Conservation (phyloP, 2,888 invertebrate species). For the Chironomus riparius region DNA sequence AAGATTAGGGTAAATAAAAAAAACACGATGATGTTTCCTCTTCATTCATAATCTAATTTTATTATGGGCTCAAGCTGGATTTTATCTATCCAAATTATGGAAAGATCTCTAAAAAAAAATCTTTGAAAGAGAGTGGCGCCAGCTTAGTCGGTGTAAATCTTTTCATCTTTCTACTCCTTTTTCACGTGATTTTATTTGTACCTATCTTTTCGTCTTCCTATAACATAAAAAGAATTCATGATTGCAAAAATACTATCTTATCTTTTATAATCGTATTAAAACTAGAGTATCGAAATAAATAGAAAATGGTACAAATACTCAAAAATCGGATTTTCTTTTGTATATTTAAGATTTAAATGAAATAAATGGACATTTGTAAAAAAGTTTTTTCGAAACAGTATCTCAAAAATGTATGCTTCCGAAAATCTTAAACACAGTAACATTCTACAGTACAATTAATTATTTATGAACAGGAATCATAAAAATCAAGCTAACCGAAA, state of each 20-base stretch:
- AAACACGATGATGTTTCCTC: not conserved
- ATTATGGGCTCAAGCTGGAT: not conserved
- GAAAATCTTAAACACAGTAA: no score
- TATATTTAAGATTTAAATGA: no score
- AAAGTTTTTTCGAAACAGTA: no score
- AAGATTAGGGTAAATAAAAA: not conserved
- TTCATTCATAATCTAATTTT: conserved; percentile 8
- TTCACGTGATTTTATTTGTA: not conserved
- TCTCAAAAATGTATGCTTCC: no score
- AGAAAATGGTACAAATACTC: no score
- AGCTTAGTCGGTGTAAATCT: conserved; percentile 13
- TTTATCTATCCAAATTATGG: not conserved
- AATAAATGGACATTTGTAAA: no score
- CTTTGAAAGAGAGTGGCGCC: conserved; percentile 10
- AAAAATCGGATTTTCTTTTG: no score
- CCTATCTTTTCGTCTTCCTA: not conserved
- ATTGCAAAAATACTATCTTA: not conserved
- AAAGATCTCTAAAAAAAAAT: not conserved
- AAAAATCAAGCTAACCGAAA: no score
- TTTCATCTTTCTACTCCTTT: conserved; percentile 17
- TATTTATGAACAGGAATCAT: no score
- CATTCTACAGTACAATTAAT: no score
- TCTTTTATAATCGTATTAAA: conserved; percentile 23
- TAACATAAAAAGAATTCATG: no score
- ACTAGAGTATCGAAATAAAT: no score